Percentiles rank a stretch among this genome's conserved stretches.
Conservation (phyloP, 53 echinoderm and acorn worm species). For the Echinometra lucunter region DNA sequence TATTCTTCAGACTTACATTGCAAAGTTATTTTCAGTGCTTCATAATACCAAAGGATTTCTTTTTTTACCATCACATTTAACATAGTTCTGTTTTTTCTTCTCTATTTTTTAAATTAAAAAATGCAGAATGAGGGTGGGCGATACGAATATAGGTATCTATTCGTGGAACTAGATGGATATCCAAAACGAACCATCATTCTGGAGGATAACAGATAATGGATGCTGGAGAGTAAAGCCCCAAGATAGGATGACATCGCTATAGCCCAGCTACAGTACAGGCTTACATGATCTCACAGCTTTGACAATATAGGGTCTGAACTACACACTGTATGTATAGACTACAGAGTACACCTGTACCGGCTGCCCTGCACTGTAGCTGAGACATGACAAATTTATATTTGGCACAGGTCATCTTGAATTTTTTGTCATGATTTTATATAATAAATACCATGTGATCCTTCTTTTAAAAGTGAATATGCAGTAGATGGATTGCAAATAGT, state of each 20-base stretch:
- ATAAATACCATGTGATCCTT: not conserved
- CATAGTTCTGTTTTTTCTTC: constrained; percentile 25
- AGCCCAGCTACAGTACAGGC: not conserved
- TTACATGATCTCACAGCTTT: not conserved
- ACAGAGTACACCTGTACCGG: not conserved
- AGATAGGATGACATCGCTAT: too few species aligned
- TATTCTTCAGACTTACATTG: too few species aligned
- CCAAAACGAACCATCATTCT: constrained; percentile 87
- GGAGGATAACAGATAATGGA: constrained; percentile 87
- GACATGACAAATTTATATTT: too few species aligned
- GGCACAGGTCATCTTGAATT: not conserved
- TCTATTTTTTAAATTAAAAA: not conserved
- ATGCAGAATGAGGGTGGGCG: constrained; percentile 85
- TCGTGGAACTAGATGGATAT: constrained; percentile 93
- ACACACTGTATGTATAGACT: not conserved
- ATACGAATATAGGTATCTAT: constrained; percentile 90
- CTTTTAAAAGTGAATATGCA: not conserved
- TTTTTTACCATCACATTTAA: not conserved
- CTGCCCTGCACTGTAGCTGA: not conserved
- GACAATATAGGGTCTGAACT: not conserved
- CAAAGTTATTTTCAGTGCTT: too few species aligned
- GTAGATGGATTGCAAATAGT: not conserved
- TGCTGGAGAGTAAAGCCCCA: too few species aligned
- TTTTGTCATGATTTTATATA: not conserved
- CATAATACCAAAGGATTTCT: too few species aligned